Conservation (phyloP, 2,113 vertebrate genomes). For the Ictalurus punctatus region DNA sequence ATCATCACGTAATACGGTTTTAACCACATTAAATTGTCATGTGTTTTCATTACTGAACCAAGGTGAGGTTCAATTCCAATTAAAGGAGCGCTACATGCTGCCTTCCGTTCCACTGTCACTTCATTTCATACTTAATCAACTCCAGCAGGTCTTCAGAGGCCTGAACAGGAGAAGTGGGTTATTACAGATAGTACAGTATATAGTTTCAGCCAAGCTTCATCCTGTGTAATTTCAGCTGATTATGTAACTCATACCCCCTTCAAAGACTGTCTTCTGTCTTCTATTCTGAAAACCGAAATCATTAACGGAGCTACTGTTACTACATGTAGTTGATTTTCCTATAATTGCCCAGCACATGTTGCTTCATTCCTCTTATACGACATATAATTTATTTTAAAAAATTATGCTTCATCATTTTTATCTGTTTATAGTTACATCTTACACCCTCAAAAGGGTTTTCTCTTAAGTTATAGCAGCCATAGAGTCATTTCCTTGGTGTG, state of each 20-base stretch:
- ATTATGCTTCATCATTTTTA: too few species aligned
- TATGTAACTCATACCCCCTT: neutral
- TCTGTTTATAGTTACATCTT: too few species aligned
- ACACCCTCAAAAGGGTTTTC: too few species aligned
- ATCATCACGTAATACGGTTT: constrained; percentile 11
- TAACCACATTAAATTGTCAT: constrained; percentile 13
- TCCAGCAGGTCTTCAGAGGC: constrained; percentile 46
- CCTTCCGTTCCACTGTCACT: constrained; percentile 45
- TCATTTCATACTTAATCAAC: constrained; percentile 60
- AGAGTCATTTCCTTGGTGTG: too few species aligned
- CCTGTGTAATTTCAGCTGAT: neutral
- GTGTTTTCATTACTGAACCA: constrained; percentile 27
- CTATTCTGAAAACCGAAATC: too few species aligned
- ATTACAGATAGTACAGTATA: constrained; percentile 19
- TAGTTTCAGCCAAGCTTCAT: neutral
- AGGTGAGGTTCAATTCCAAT: neutral
- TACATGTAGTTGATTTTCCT: neutral
- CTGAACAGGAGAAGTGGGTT: constrained; percentile 45
- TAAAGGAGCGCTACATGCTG: neutral
- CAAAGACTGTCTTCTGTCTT: neutral
- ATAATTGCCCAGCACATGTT: neutral
- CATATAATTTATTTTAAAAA: neutral
- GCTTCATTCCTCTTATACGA: neutral
- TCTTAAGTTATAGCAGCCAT: too few species aligned
- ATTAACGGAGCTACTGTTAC: neutral